A percentile compares a stretch with the other conserved stretches of the same genome.
phyloP scores from a whole-genome alignment of 2,113 vertebrate genomes.

The Bolborhynchus lineola region DNA sequence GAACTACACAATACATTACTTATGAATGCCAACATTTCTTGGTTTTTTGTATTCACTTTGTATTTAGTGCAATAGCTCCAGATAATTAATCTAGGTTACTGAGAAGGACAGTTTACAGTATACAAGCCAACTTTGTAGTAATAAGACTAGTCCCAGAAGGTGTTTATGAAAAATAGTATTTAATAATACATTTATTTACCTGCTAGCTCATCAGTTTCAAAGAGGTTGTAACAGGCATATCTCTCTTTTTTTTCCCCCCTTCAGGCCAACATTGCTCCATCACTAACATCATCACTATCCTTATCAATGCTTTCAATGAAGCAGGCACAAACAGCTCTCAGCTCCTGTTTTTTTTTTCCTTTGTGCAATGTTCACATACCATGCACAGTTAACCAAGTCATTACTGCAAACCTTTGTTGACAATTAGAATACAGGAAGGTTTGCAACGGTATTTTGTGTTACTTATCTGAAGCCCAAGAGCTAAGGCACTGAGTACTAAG shows the following conservation, averaged over 20 bases:
- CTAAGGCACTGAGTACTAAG: neutral
- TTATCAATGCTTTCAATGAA: neutral
- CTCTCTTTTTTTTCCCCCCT: neutral
- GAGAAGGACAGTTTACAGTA: neutral
- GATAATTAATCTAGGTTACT: neutral
- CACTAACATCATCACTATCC: neutral
- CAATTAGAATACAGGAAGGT: neutral
- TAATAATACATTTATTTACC: neutral
- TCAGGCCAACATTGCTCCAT: neutral
- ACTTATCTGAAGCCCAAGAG: neutral
- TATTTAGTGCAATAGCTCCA: neutral
- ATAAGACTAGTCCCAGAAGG: neutral
- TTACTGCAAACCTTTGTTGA: neutral
- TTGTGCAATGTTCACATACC: neutral
- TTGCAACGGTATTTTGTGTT: neutral
- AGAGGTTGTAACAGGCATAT: neutral
- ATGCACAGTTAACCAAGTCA: neutral
- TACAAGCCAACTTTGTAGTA: neutral
- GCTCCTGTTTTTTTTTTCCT: neutral
- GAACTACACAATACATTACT: neutral
- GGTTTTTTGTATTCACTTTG: neutral
- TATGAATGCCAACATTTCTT: neutral
- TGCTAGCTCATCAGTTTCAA: neutral
- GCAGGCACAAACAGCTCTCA: neutral
- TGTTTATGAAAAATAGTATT: neutral